These are phyloP conservation scores for Aplysina aerophoba DNA, from an alignment of 37 sponge, comb jelly and placozoan genomes.

Conservation along the genomic window DNA sequence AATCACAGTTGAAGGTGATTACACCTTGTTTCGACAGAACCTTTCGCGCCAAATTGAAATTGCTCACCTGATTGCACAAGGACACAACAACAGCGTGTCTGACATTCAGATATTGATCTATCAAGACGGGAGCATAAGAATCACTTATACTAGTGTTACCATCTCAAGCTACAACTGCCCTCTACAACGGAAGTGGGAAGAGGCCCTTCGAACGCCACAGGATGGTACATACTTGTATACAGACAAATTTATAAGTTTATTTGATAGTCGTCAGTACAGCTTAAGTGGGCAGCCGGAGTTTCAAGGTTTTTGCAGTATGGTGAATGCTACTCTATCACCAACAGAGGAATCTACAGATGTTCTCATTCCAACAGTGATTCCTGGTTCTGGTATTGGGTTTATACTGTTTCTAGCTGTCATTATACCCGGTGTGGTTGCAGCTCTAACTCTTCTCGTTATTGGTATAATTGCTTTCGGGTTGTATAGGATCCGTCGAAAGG, in stretches of 20 bases:
- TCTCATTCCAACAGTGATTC: background rate
- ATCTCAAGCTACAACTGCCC: conserved; percentile 51
- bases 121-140: conserved; percentile 35
- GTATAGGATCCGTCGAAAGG: conserved; percentile 37
- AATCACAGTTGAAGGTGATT: conserved; percentile 55
- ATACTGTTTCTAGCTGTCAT: conserved; percentile 42
- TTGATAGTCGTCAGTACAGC: background rate
- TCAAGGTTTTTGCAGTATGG: background rate
- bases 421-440: conserved; percentile 35
- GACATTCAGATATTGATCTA: conserved; percentile 19
- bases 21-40: conserved; percentile 38
- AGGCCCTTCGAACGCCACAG: background rate
- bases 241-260: background rate
- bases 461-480: conserved; percentile 22
- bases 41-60: conserved; percentile 36
- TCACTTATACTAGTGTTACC: conserved; percentile 51
- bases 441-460: conserved; percentile 12
- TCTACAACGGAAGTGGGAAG: conserved; percentile 25
- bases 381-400: background rate
- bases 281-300: conserved; percentile 33
- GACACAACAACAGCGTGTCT: background rate
- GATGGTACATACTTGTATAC: conserved; percentile 12
- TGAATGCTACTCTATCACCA: background rate
- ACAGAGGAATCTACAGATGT: background rate
- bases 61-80: background rate